A percentile compares a stretch with the other conserved stretches of the same genome.
Conservation (phyloP, 2,113 vertebrate genomes). For the Pelusios castaneus region DNA sequence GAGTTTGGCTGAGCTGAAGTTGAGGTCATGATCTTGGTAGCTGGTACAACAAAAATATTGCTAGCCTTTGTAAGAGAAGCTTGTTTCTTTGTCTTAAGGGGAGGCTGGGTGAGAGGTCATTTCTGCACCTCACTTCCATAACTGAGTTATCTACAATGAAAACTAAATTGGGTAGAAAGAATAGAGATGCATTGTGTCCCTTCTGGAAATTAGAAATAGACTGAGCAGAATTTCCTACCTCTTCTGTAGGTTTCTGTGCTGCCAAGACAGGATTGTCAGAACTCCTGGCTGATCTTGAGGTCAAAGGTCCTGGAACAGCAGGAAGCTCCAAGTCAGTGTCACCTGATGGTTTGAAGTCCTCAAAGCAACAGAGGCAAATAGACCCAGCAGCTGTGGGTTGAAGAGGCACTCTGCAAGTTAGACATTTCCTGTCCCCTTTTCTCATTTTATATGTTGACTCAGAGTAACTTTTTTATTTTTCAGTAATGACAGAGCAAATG, state of each 20-base stretch:
- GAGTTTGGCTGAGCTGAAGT: neutral
- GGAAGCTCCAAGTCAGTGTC: conserved; percentile 15
- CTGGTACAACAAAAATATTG: neutral
- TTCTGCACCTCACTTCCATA: neutral
- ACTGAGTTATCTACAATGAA: neutral
- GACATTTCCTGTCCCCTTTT: conserved; percentile 12
- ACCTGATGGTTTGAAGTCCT: neutral
- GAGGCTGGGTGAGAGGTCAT: neutral
- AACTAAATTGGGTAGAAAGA: neutral
- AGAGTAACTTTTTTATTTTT: neutral
- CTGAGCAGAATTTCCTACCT: neutral
- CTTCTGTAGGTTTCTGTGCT: neutral
- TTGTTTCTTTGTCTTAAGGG: neutral
- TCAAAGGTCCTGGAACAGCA: neutral
- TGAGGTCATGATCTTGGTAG: neutral
- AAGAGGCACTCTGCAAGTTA: neutral
- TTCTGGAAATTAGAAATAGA: neutral
- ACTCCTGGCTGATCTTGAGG: neutral
- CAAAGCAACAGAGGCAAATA: conserved; percentile 4
- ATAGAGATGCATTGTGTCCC: neutral
- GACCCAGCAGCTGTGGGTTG: neutral
- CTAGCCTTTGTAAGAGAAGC: neutral
- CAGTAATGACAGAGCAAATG: neutral
- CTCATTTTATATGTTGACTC: neutral
- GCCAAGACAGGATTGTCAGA: neutral